Evolutionary conservation across 2,797 vertebrate genomes (phyloP), one percentile per base, ranked within the genome.

Genomic region (Stomatorhinus walkeri): DNA sequence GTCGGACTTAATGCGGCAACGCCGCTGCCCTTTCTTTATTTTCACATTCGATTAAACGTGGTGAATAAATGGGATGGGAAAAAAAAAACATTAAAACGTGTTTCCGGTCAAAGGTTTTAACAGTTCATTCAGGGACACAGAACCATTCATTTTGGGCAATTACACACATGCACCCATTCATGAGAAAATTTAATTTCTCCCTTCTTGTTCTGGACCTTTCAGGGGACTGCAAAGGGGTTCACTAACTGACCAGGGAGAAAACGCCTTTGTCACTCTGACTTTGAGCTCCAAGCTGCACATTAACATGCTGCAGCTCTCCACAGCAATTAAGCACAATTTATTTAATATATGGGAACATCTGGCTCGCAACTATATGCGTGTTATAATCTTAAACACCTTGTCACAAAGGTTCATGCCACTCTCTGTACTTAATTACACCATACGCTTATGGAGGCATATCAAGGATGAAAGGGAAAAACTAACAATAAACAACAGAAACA

Each of bases 1-100:
- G 92, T 94, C 93, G 93, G 94, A 91, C 92, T 93, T 93, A 94
- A 94, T 90, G 88, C 89, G 90, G 90, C 91, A 90, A 87, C 24
- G 28, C 88, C 91, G 89, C 91, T 90, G 89, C 36, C 46, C 12
- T 72, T 56, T 83, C 14, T 90, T 92, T 93, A 93, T 94, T 94
- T 93, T 56, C 36, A 94, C 91, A 91, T 93, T 91, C 89, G 90
- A 89, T 93, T 93, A 93, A 93, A 95, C 12, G 90, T 72, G 46
- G 76, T 59, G 89, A 94, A 93, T 90, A 92, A 87, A 90, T 91
- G 90, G 89, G 87, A 91, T n/a, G 43, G 43, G 46, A 0, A 9
- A 16, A 51, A 84, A 83, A 89, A 79, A 89, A 89, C 91, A 93
- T 93, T 92, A 93, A 91, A 92, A 89, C 88, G 32, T 85, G 88